phyloP scores from a whole-genome alignment of 1,140 invertebrate species.

The Pachyrhynchus sulphureomaculatus region DNA sequence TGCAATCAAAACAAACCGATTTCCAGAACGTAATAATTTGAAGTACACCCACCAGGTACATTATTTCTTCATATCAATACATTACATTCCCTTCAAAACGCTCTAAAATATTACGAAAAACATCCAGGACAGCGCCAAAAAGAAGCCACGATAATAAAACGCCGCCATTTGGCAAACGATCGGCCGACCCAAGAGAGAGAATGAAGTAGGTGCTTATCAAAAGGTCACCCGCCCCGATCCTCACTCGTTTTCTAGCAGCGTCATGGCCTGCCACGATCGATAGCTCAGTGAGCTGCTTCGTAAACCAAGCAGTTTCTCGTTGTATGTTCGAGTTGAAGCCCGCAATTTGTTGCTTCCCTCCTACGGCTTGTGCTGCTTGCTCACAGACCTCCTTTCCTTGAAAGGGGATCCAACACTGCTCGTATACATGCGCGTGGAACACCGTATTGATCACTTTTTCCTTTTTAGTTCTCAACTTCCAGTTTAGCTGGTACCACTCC shows the following conservation, averaged over 20 bases:
- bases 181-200: constrained; percentile 27
- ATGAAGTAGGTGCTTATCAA: constrained; percentile 34
- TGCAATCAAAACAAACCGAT: background rate
- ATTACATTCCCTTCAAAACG: background rate
- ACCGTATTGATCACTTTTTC: constrained; percentile 26
- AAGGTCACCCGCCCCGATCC: constrained; percentile 27
- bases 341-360: background rate
- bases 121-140: constrained; percentile 17
- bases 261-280: constrained; percentile 24
- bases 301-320: constrained; percentile 12
- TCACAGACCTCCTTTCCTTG: constrained; percentile 24
- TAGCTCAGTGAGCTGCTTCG: constrained; percentile 21
- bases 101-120: background rate
- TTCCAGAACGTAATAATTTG: background rate
- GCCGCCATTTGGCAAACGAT: constrained; percentile 20
- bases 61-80: background rate
- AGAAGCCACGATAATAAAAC: constrained; percentile 12
- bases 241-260: constrained; percentile 20
- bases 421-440: constrained; percentile 24
- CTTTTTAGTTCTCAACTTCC: constrained; percentile 21
- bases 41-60: background rate
- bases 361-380: background rate
- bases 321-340: background rate
- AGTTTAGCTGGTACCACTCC: constrained; percentile 25
- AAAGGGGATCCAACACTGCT: constrained; percentile 28